Evolutionary conservation across 2,113 vertebrate species (phyloP).

Genomic region (Chroicocephalus ridibundus): DNA sequence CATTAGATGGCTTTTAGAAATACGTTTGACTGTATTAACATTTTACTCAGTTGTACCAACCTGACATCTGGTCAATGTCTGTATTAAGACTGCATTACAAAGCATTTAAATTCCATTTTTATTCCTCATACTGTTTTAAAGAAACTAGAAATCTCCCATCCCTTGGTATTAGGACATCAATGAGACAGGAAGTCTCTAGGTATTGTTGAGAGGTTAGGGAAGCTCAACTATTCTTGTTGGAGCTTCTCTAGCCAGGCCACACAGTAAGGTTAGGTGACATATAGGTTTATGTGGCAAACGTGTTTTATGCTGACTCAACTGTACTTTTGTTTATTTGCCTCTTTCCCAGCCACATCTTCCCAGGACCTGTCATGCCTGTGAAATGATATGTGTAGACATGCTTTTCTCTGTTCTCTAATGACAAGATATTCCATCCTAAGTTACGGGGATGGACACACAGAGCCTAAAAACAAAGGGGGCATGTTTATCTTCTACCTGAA

Average conservation of each 20-base stretch:
- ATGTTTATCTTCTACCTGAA: not conserved
- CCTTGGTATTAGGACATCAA: not conserved
- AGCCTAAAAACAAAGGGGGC: not conserved
- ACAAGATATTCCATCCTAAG: not conserved
- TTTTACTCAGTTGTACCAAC: slow-evolving; percentile 6
- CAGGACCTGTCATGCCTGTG: not conserved
- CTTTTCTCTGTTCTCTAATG: not conserved
- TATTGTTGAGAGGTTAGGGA: not conserved
- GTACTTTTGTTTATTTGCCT: not conserved
- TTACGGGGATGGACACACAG: not conserved
- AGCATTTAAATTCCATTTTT: not conserved
- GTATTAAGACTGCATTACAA: slow-evolving; percentile 5
- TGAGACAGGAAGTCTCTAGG: not conserved
- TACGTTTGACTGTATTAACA: not conserved
- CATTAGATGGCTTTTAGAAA: slow-evolving; percentile 22
- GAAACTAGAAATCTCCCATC: not conserved
- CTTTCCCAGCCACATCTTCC: not conserved
- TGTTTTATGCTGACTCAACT: not conserved
- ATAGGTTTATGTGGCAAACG: not conserved
- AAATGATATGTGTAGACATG: not conserved
- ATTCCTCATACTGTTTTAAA: not conserved
- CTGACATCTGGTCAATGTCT: slow-evolving; percentile 4
- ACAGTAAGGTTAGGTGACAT: not conserved
- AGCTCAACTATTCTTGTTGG: not conserved
- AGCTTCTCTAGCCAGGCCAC: not conserved